Conservation (phyloP, 1,140 invertebrate genomes). For the Magallana ariakensis region DNA sequence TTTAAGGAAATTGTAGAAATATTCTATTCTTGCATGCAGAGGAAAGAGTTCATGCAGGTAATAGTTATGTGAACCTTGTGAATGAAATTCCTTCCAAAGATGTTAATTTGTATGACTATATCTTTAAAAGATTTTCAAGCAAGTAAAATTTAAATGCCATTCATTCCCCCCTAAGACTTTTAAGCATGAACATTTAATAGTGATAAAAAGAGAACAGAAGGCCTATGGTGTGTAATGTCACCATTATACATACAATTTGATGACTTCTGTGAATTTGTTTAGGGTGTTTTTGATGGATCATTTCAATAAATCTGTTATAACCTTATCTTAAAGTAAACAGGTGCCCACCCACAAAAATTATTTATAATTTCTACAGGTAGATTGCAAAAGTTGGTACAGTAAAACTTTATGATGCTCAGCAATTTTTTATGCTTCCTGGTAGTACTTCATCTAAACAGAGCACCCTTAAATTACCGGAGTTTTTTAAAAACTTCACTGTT, state of each 20-base stretch:
- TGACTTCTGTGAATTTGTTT: background rate
- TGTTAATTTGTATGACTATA: background rate
- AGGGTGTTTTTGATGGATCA: background rate
- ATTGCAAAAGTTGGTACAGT: background rate
- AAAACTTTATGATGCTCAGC: too few species aligned
- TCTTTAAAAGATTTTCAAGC: background rate
- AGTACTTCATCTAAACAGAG: too few species aligned
- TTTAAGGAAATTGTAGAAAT: too few species aligned
- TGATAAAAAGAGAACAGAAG: background rate
- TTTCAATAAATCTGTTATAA: conserved; percentile 15
- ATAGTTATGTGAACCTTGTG: background rate
- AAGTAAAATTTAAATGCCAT: background rate
- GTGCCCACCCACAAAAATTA: background rate
- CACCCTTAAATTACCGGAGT: too few species aligned
- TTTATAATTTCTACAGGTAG: conserved; percentile 4
- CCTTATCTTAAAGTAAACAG: conserved; percentile 25
- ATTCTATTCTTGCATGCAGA: too few species aligned
- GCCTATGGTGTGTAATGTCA: background rate
- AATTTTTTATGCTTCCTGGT: too few species aligned
- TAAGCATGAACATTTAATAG: background rate
- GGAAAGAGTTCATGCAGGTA: too few species aligned
- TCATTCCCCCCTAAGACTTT: background rate
- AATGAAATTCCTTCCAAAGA: background rate
- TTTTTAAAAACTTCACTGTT: too few species aligned
- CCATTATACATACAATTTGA: background rate